A percentile compares a stretch with the other conserved stretches of the same genome.
These are phyloP conservation scores for Macrosiphum euphorbiae DNA, from an alignment of 2,888 invertebrate genomes.

Conservation along the genomic window DNA sequence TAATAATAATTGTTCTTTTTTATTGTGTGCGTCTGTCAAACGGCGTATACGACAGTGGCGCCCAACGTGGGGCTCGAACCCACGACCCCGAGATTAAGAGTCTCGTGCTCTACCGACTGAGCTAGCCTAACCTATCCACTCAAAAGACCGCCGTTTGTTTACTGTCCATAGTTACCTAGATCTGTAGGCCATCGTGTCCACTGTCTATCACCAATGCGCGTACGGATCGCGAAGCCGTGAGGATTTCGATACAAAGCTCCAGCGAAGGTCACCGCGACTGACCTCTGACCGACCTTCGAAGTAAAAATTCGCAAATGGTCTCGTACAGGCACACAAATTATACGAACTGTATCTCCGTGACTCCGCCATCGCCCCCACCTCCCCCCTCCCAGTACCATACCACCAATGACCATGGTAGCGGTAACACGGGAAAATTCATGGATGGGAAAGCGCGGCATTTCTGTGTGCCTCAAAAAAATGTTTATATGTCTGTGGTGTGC, in stretches of 20 bases:
- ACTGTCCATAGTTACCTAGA: constrained; percentile 56
- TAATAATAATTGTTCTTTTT: too few relatives aligned
- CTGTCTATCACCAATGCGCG: background rate
- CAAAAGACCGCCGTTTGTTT: background rate
- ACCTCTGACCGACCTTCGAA: background rate
- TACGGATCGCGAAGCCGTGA: too few relatives aligned
- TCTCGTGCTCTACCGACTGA: constrained; percentile 75
- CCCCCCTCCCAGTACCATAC: too few relatives aligned
- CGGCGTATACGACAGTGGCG: too few relatives aligned
- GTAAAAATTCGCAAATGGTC: background rate
- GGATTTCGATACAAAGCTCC: background rate
- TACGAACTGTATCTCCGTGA: background rate
- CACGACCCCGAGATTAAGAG: constrained; percentile 76
- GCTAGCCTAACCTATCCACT: constrained; percentile 71
- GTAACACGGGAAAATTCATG: constrained; percentile 22
- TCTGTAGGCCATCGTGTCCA: constrained; percentile 44
- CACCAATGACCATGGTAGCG: background rate
- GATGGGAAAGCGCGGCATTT: background rate
- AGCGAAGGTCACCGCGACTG: background rate
- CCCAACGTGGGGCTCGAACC: constrained; percentile 76
- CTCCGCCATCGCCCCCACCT: too few relatives aligned
- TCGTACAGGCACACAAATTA: background rate
- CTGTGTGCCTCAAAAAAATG: background rate
- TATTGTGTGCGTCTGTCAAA: too few relatives aligned
- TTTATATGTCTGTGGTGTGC: background rate